phyloP scores from a whole-genome alignment of 2,797 vertebrate species.

The Cygnus olor region DNA sequence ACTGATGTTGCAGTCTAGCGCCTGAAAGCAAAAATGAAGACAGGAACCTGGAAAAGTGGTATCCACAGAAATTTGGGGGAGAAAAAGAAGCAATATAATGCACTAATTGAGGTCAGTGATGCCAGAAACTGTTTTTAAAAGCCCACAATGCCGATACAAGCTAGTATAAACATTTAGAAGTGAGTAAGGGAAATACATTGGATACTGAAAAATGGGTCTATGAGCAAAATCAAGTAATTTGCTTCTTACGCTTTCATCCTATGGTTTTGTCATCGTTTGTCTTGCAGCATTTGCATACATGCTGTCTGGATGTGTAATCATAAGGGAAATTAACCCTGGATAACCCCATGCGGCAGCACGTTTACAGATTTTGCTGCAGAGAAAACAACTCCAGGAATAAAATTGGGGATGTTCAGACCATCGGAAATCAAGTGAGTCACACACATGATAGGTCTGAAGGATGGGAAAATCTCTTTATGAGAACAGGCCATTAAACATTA shows the following conservation, averaged over 20 bases:
- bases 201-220: background rate
- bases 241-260: background rate
- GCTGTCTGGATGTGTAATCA: slow-evolving; percentile 53
- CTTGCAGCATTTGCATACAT: slow-evolving; percentile 39
- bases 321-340: slow-evolving; percentile 57
- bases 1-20: background rate
- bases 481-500: slow-evolving; percentile 67
- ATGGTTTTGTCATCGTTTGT: slow-evolving; percentile 18
- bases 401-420: slow-evolving; percentile 19
- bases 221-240: background rate
- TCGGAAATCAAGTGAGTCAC: slow-evolving; percentile 56
- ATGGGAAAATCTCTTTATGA: slow-evolving; percentile 58
- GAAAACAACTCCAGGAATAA: slow-evolving; percentile 59
- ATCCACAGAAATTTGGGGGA: background rate
- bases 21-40: background rate
- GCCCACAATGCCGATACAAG: background rate
- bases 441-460: slow-evolving; percentile 45
- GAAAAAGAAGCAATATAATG: background rate
- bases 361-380: slow-evolving; percentile 54
- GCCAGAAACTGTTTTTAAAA: background rate
- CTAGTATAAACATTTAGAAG: background rate
- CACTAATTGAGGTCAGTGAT: background rate
- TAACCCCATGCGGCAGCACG: slow-evolving; percentile 30
- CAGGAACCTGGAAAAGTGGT: background rate
- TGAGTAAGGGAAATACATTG: background rate